Evolutionary conservation across 2,113 vertebrate genomes (phyloP).

Genomic region (Sturnira hondurensis): DNA sequence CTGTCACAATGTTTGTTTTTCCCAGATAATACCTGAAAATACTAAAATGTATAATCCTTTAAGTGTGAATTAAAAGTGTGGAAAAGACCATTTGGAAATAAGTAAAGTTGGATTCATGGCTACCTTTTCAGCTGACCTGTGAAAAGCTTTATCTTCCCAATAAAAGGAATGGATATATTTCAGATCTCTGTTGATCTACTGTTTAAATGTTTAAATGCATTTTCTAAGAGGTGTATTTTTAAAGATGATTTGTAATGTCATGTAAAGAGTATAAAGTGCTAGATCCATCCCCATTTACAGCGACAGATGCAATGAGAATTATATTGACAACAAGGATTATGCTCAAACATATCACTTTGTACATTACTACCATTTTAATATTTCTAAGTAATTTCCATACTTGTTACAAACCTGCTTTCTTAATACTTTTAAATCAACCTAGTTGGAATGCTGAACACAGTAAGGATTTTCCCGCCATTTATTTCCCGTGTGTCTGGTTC

Average conservation of each 20-base stretch:
- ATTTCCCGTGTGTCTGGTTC: neutral
- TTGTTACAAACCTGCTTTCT: neutral
- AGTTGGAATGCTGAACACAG: neutral
- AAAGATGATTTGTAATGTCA: neutral
- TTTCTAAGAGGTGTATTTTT: neutral
- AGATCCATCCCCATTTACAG: neutral
- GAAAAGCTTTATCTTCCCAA: neutral
- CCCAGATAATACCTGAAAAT: neutral
- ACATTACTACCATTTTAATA: neutral
- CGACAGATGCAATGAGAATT: neutral
- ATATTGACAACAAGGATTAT: neutral
- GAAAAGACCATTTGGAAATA: neutral
- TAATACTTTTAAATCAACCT: neutral
- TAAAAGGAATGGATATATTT: neutral
- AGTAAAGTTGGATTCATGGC: neutral
- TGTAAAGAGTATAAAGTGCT: neutral
- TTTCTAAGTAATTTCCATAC: neutral
- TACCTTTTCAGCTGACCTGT: neutral
- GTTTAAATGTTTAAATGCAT: neutral
- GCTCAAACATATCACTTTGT: neutral
- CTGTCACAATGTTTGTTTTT: neutral
- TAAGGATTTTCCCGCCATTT: neutral
- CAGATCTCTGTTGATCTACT: neutral
- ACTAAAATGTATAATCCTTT: neutral
- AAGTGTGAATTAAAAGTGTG: neutral